Base-by-base conservation (phyloP, 2,113 vertebrate species). In the Sinocyclocheilus anshuiensis region DNA sequence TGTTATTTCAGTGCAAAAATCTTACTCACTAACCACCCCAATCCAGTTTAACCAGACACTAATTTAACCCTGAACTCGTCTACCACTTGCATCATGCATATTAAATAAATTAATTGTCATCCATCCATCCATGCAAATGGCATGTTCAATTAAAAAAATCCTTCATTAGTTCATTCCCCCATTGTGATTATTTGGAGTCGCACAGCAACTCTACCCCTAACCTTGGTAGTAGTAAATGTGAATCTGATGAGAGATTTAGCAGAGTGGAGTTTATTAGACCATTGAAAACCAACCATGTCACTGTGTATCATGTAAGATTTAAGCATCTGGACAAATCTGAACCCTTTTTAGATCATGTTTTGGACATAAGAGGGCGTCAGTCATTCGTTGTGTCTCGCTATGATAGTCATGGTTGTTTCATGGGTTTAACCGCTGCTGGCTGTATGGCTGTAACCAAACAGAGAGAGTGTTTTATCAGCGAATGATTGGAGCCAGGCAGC, bases 401-500 rank as follows among this genome's bases (percentile, higher is more conserved):
- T 84, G 69, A 80, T 53, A 81, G 63, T 78, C 36, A 1, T 50
- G 55, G 78, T 84, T 80, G 57, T 80, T 86, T 84, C 50, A 83
- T 36, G 63, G 81, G 42, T 69, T 71, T 50, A 82, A 82, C 63
- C 26, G 6, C 81, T 82, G 80, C 74, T 77, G 85, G 59, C 61
- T 80, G 48, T 81, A 59, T 79, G 84, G 65, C 57, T 81, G 63
- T 83, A 42, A 67, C 77, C 84, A 81, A 7, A 84, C 55, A 83
- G 53, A 78, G 59, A 75, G 74, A 36, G 65, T 13, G 61, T 55
- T 72, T 71, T 75, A 83, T 87, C 77, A 86, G 74, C 67, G 59
- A 53, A 80, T 77, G 87, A 87, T 85, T 90, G 84, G 78, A 91
- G 86, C 79, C 89, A 90, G 84, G 11, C 86, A 81, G 85, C 71